Base-by-base conservation (phyloP, 2,888 invertebrate genomes). In the Schrankia costaestrigalis region DNA sequence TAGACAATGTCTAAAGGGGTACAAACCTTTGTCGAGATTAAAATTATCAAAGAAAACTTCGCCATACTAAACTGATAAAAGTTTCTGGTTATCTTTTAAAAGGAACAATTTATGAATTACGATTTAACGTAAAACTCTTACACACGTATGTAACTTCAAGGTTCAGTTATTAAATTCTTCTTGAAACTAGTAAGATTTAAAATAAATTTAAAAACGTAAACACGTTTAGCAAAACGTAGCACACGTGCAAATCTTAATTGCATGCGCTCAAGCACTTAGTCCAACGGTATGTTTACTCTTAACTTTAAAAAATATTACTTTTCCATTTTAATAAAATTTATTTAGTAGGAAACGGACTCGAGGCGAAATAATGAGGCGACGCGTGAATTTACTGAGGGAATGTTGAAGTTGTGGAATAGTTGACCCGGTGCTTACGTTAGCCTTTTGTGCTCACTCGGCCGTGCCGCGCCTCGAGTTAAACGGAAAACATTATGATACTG, bases 311-410 rank as follows among this genome's bases (percentile, higher is more conserved):
- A 78, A 75, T 76, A 78, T 79, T 75, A 78, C 78, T 78, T 59
- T 71, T 70, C 56, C 74, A 63, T 79, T 80, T 83, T 74, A 78
- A 80, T 77, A 78, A 70, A 65, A 75, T 80, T 80, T 78, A 75
- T 77, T 73, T 74, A 64, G 61, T 69, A 67, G 62, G 66, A 65
- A 62, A 58, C 53, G 36, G 62, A 61, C 58, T 72, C 59, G 69
- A 70, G 67, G 75, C 56, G 62, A 78, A 82, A 80, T 84, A 85
- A 85, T 77, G 84, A 83, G 78, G 80, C 58, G 53, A 58, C 61
- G 71, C 67, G 65, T 66, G 69, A 72, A 75, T 65, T 70, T 67
- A 59, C 54, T 31, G 48, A 47, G 49, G 39, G 49, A 55, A 49
- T 35, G 41, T 32, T n/a, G 36, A 30, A 44, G 35, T 38, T 51